phyloP scores from a whole-genome alignment of 2,888 invertebrate genomes.

The Oegoconia quadripuncta region DNA sequence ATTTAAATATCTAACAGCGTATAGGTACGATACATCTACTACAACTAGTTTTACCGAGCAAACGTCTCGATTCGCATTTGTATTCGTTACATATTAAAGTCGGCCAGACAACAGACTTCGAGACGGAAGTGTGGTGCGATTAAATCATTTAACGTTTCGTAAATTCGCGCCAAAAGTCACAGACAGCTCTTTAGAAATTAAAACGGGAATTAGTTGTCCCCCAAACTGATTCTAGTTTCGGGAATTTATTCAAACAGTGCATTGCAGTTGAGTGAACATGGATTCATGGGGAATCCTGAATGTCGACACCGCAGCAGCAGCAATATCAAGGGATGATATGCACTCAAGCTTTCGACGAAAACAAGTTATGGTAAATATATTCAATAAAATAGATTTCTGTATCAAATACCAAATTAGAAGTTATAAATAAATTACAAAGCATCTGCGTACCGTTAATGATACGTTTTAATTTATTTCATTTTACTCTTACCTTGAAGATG shows the following conservation, averaged over 20 bases:
- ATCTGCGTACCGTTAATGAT: too few relatives aligned
- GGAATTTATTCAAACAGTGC: too few relatives aligned
- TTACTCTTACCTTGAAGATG: too few relatives aligned
- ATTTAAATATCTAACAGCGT: constrained; percentile 59
- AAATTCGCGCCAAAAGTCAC: constrained; percentile 45
- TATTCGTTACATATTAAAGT: constrained; percentile 30
- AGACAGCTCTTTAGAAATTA: constrained; percentile 32
- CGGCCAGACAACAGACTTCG: constrained; percentile 32
- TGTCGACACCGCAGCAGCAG: constrained; percentile 81
- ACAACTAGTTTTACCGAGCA: constrained; percentile 35
- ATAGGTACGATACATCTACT: constrained; percentile 39
- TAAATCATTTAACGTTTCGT: constrained; percentile 24
- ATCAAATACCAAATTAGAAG: too few relatives aligned
- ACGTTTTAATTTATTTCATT: too few relatives aligned
- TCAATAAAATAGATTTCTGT: background rate
- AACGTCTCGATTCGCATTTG: constrained; percentile 36
- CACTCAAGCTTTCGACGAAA: constrained; percentile 74
- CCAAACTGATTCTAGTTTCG: too few relatives aligned
- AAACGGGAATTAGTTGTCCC: too few relatives aligned
- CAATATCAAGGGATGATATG: constrained; percentile 84
- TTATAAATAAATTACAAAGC: too few relatives aligned
- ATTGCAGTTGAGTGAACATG: constrained; percentile 75
- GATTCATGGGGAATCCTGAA: constrained; percentile 86
- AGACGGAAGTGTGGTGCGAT: constrained; percentile 31
- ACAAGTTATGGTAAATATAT: constrained; percentile 48